phyloP scores from a whole-genome alignment of 2,888 invertebrate species.

The Chromoteleia sp. region DNA sequence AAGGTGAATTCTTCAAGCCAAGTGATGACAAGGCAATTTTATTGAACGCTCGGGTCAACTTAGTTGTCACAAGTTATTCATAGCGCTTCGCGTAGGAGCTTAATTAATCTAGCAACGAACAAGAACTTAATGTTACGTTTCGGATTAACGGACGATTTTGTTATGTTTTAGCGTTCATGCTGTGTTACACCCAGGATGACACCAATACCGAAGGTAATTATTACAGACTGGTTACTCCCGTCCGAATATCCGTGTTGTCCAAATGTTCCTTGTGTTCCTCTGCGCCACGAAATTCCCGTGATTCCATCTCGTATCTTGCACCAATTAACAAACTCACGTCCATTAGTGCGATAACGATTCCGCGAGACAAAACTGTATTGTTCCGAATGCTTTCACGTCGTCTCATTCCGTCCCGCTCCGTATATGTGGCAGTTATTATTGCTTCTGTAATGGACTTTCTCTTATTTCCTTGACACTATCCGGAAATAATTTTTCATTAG shows the following conservation, averaged over 20 bases:
- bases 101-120: constrained; percentile 74
- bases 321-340: constrained; percentile 74
- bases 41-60: constrained; percentile 42
- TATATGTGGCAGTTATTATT: constrained; percentile 33
- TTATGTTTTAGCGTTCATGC: constrained; percentile 95
- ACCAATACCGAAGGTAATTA: constrained; percentile 93
- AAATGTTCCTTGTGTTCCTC: constrained; percentile 31
- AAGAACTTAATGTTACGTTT: constrained; percentile 21
- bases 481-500: neutral
- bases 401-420: neutral
- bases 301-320: constrained; percentile 71
- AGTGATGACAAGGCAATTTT: constrained; percentile 44
- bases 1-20: neutral
- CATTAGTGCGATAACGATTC: constrained; percentile 72
- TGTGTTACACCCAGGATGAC: constrained; percentile 97
- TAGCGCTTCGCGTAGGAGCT: constrained; percentile 74
- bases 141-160: constrained; percentile 76
- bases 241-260: constrained; percentile 35
- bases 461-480: neutral
- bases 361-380: constrained; percentile 49
- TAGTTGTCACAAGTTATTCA: constrained; percentile 49
- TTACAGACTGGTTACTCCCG: neutral
- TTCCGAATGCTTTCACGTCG: constrained; percentile 46
- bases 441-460: constrained; percentile 38
- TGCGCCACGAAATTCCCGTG: constrained; percentile 1